Conservation (phyloP, 2,888 invertebrate genomes). For the Leptinotarsa rubiginosa region DNA sequence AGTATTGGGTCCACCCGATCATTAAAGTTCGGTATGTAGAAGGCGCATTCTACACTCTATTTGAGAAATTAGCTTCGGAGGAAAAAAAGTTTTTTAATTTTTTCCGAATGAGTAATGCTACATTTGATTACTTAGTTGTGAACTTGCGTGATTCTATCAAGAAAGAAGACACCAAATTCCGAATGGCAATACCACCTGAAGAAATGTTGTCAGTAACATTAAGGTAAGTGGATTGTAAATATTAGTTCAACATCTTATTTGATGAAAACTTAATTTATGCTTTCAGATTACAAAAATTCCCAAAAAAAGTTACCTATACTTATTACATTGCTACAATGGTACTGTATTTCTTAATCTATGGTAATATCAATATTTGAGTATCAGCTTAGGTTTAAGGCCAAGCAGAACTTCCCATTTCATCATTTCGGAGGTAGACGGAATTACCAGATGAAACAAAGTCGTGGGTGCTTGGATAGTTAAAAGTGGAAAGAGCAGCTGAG, state of each 20-base stretch:
- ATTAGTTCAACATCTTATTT: no score
- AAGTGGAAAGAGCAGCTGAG: no score
- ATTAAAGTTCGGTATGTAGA: constrained; percentile 23
- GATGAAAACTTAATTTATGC: not conserved
- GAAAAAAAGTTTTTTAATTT: constrained; percentile 4
- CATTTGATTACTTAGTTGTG: not conserved
- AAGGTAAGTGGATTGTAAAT: constrained; percentile 14
- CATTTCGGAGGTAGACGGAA: no score
- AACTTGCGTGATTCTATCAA: not conserved
- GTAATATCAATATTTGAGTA: no score
- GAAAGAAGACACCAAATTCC: not conserved
- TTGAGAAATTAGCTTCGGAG: constrained; percentile 4
- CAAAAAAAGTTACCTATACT: no score
- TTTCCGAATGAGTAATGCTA: not conserved
- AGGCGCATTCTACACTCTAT: constrained; percentile 20
- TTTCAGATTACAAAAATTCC: no score
- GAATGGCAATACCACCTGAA: constrained; percentile 6
- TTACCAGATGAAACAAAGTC: no score
- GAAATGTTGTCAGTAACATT: constrained; percentile 25
- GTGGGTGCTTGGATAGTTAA: no score
- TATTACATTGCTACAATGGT: no score
- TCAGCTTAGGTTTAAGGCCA: no score
- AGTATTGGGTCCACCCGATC: constrained; percentile 24
- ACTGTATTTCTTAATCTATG: no score
- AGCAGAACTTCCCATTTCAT: no score